Evolutionary conservation across 2,797 vertebrate species (phyloP).

Genomic region (Falco rusticolus): DNA sequence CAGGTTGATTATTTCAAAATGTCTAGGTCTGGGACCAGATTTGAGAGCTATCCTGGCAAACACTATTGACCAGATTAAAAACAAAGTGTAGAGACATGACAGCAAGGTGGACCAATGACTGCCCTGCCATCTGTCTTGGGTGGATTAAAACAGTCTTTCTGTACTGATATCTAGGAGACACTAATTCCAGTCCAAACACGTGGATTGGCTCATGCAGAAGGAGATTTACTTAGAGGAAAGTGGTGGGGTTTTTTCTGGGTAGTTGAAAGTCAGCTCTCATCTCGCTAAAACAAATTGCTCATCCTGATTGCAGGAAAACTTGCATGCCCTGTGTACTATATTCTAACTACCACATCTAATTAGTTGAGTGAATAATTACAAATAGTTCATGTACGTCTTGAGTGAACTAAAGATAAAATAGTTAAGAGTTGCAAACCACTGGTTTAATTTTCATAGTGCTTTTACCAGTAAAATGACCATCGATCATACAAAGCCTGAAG

Average conservation of each 20-base stretch:
- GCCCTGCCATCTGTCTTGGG: background rate
- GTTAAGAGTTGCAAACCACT: background rate
- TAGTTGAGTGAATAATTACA: background rate
- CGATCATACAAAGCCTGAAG: conserved; percentile 11
- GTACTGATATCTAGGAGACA: background rate
- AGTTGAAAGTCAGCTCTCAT: conserved; percentile 5
- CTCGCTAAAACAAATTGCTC: background rate
- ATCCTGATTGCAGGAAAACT: background rate
- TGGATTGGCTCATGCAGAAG: background rate
- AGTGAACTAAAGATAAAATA: background rate
- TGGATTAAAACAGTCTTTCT: conserved; percentile 1
- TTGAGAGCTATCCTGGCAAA: conserved; percentile 66
- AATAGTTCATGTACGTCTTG: background rate
- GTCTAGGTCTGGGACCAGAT: conserved; percentile 59
- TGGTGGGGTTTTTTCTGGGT: background rate
- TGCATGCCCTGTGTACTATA: accelerated
- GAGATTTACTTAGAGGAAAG: background rate
- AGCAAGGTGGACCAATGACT: conserved; percentile 19
- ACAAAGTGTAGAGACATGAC: conserved; percentile 26
- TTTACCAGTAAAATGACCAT: conserved; percentile 41
- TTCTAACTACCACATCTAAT: background rate
- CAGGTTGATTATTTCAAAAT: conserved; percentile 75
- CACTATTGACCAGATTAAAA: conserved; percentile 49
- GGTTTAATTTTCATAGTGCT: background rate
- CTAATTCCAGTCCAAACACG: background rate